phyloP scores from a whole-genome alignment of 2,888 invertebrate species.

The Ophion costatus region DNA sequence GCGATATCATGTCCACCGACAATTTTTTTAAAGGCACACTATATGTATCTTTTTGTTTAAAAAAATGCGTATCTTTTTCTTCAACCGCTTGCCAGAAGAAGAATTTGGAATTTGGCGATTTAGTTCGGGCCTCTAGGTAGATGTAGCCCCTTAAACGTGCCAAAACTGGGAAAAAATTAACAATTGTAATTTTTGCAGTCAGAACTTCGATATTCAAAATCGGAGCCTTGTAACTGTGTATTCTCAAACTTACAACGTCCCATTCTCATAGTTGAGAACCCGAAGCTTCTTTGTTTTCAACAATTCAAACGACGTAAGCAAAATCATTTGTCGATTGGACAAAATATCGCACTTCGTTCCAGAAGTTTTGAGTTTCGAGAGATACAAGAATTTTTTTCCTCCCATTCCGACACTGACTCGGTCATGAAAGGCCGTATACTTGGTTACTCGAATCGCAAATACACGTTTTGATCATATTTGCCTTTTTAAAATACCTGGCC shows the following conservation, averaged over 20 bases:
- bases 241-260: not conserved
- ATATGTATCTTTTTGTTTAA: no score
- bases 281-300: not conserved
- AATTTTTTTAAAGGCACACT: no score
- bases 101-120: no score
- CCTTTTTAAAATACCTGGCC: not conserved
- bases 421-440: not conserved
- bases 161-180: not conserved
- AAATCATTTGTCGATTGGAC: no score
- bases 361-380: not conserved
- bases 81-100: no score
- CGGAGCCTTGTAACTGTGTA: not conserved
- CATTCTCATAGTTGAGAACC: not conserved
- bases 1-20: no score
- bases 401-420: not conserved
- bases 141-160: no score
- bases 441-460: not conserved
- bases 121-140: no score
- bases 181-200: not conserved
- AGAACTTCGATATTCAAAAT: not conserved
- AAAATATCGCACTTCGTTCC: not conserved
- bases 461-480: not conserved
- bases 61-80: no score
- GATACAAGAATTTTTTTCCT: not conserved
- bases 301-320: not conserved